Percentiles rank a stretch among this genome's conserved stretches.
These are phyloP conservation scores for Standfussiana lucernea DNA, from an alignment of 2,888 invertebrate species.

Conservation along the genomic window DNA sequence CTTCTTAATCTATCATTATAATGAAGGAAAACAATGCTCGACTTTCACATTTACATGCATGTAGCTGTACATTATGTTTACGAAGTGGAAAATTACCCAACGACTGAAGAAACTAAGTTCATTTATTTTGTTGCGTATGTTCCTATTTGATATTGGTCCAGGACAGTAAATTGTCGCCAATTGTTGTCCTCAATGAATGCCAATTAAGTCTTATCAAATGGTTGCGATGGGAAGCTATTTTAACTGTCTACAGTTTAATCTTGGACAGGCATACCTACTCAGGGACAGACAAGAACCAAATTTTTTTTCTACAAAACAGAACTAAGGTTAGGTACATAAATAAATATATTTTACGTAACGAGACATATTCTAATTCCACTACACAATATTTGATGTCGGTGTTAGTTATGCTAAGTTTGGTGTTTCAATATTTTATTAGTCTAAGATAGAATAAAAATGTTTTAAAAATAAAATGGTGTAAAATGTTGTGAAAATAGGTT, in stretches of 20 bases:
- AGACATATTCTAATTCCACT: too few species aligned
- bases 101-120: background rate
- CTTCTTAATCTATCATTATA: background rate
- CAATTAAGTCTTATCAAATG: constrained; percentile 20
- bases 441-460: too few species aligned
- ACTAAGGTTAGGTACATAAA: too few species aligned
- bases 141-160: background rate
- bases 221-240: background rate
- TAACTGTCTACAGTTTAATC: background rate
- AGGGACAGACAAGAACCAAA: background rate
- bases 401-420: too few species aligned
- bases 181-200: constrained; percentile 10
- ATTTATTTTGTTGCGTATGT: background rate
- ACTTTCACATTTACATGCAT: background rate
- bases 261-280: background rate
- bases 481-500: background rate
- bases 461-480: too few species aligned
- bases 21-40: background rate
- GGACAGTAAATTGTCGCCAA: constrained; percentile 14
- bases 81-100: background rate
- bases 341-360: too few species aligned
- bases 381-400: too few species aligned
- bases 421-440: too few species aligned
- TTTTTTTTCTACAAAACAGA: too few species aligned
- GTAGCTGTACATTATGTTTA: background rate